A percentile compares a stretch with the other conserved stretches of the same genome.
phyloP scores from a whole-genome alignment of 2,797 vertebrate genomes.

The Ataeniobius toweri region DNA sequence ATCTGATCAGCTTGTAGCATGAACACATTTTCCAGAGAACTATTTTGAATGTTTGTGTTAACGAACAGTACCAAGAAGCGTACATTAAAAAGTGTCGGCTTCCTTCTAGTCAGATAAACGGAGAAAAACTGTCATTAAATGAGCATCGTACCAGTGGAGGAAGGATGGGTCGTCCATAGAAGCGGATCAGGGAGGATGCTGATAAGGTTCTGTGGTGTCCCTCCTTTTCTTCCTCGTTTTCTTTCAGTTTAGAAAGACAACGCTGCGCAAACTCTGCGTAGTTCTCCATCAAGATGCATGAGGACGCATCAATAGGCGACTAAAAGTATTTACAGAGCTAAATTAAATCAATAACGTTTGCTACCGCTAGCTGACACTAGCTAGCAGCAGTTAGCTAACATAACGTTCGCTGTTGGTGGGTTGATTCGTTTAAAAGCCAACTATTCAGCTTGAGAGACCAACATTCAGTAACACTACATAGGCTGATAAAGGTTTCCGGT shows the following conservation, averaged over 20 bases:
- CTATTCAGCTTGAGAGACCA: neutral
- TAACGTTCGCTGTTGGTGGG: constrained; percentile 3
- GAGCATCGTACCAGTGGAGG: constrained; percentile 76
- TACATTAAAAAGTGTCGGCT: neutral
- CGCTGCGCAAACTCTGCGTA: constrained; percentile 73
- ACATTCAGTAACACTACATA: neutral
- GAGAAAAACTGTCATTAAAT: neutral
- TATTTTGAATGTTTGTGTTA: neutral
- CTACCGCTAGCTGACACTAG: constrained; percentile 22
- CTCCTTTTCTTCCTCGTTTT: constrained; percentile 27
- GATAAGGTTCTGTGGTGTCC: constrained; percentile 12
- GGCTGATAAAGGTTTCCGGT: too few relatives aligned
- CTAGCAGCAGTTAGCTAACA: constrained; percentile 14
- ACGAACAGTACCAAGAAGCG: neutral
- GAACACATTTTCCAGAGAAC: neutral
- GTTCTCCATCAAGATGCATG: constrained; percentile 72
- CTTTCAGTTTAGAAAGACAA: constrained; percentile 41
- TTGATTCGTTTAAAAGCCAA: neutral
- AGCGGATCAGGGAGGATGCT: constrained; percentile 69
- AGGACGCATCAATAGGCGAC: neutral
- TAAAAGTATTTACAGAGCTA: neutral
- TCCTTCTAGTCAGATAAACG: neutral
- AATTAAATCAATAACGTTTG: neutral
- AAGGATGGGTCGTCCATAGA: constrained; percentile 73
- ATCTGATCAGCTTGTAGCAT: neutral